Evolutionary conservation across 2,888 invertebrate species (phyloP).

Genomic region (Sialis lutaria): DNA sequence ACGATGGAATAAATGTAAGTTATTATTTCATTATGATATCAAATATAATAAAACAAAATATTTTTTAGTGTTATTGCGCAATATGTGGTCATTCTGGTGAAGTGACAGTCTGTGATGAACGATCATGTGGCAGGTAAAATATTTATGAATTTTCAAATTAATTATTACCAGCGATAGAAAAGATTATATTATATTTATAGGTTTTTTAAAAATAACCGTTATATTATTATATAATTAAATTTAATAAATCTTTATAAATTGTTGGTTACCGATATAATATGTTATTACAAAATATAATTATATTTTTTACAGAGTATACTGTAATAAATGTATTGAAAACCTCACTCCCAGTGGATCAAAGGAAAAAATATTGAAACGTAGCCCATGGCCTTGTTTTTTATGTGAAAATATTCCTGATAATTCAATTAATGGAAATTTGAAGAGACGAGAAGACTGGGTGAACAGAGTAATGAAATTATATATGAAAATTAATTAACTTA

Average conservation of each 20-base stretch:
- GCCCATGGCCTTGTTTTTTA: conserved; percentile 22
- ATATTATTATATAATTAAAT: background rate
- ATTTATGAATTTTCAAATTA: background rate
- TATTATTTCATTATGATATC: conserved; percentile 5
- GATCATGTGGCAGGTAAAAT: conserved; percentile 20
- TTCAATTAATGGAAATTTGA: conserved; percentile 11
- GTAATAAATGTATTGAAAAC: conserved; percentile 20
- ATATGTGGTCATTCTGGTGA: conserved; percentile 19
- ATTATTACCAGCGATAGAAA: too few relatives aligned
- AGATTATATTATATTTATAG: too few relatives aligned
- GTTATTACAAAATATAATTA: too few relatives aligned
- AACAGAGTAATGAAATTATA: conserved; percentile 9
- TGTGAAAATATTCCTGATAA: conserved; percentile 13
- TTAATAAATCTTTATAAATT: too few relatives aligned
- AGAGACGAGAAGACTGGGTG: conserved; percentile 17
- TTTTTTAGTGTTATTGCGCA: conserved; percentile 19
- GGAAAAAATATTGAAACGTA: conserved; percentile 15
- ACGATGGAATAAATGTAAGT: conserved; percentile 22
- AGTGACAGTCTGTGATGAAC: conserved; percentile 20
- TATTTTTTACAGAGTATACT: conserved; percentile 19
- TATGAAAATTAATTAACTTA: conserved; percentile 5
- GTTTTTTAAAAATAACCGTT: background rate
- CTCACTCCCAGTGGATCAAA: conserved; percentile 17
- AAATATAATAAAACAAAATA: conserved; percentile 1
- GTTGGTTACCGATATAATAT: too few relatives aligned